Evolutionary conservation across 2,888 invertebrate species (phyloP).

Genomic region (Dicycla oo): DNA sequence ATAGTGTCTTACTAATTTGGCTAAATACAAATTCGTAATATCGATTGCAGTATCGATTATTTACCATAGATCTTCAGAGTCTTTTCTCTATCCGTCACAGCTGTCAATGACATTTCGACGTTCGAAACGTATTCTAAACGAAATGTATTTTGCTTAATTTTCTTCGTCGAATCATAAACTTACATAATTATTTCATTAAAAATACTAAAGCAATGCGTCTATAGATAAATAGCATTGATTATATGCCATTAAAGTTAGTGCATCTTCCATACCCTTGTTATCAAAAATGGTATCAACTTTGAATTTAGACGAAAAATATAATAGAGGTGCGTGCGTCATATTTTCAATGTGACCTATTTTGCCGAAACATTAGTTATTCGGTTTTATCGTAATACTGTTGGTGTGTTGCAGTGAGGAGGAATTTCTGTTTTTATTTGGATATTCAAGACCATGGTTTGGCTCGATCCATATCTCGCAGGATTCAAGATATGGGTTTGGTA

Average conservation of each 20-base stretch:
- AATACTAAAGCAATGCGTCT: slow-evolving; percentile 40
- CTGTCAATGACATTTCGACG: slow-evolving; percentile 87
- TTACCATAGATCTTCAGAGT: slow-evolving; percentile 80
- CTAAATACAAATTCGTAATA: background rate
- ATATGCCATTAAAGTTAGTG: slow-evolving; percentile 52
- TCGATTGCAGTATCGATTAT: slow-evolving; percentile 79
- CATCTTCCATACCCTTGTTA: slow-evolving; percentile 48
- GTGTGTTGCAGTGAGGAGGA: slow-evolving; percentile 88
- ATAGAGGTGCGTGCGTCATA: slow-evolving; percentile 81
- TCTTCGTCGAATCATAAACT: slow-evolving; percentile 71
- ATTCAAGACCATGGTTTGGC: slow-evolving; percentile 93
- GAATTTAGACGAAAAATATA: slow-evolving; percentile 87
- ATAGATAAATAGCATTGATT: slow-evolving; percentile 40
- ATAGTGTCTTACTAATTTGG: background rate
- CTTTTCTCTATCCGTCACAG: slow-evolving; percentile 84
- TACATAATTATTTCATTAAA: slow-evolving; percentile 71
- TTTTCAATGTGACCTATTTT: slow-evolving; percentile 67
- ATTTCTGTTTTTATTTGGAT: slow-evolving; percentile 94
- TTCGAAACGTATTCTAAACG: slow-evolving; percentile 79
- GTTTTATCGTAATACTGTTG: slow-evolving; percentile 53
- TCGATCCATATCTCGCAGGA: slow-evolving; percentile 92
- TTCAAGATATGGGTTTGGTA: slow-evolving; percentile 94
- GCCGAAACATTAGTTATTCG: slow-evolving; percentile 37
- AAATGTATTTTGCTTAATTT: slow-evolving; percentile 77
- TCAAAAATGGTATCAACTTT: slow-evolving; percentile 86